phyloP scores from a whole-genome alignment of 2,888 invertebrate species.

The Hirtodrosophila trivittata region DNA sequence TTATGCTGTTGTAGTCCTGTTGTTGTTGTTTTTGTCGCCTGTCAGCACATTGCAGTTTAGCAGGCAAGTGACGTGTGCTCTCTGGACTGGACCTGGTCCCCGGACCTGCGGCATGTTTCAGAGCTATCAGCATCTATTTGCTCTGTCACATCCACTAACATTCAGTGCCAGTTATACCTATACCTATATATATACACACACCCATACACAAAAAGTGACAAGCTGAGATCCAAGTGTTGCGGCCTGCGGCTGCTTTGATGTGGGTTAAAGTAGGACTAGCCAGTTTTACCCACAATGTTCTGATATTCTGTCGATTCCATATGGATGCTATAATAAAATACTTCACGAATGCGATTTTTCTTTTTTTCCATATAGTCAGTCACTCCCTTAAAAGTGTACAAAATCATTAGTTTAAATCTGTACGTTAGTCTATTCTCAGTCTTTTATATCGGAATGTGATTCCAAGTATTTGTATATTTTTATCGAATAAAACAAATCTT shows the following conservation, averaged over 20 bases:
- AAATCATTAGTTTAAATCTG: too few species aligned
- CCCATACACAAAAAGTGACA: constrained; percentile 37
- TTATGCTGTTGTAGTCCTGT: constrained; percentile 17
- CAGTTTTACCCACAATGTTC: too few species aligned
- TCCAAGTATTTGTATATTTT: too few species aligned
- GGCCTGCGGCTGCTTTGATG: constrained; percentile 58
- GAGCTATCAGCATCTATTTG: constrained; percentile 70
- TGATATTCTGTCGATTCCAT: too few species aligned
- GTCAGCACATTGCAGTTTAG: constrained; percentile 68
- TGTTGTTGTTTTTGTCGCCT: constrained; percentile 52
- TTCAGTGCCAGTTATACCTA: constrained; percentile 60
- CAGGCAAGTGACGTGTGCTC: constrained; percentile 65
- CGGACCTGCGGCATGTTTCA: constrained; percentile 60
- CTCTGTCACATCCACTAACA: constrained; percentile 70
- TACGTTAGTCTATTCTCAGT: too few species aligned
- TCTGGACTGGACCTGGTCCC: constrained; percentile 39
- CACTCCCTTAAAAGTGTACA: too few species aligned
- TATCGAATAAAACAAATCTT: too few species aligned
- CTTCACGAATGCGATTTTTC: too few species aligned
- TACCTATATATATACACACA: constrained; percentile 13
- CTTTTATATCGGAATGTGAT: too few species aligned
- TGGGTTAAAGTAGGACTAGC: constrained; percentile 27
- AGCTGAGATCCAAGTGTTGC: constrained; percentile 43
- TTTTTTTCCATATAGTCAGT: too few species aligned
- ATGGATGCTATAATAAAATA: too few species aligned